Evolutionary conservation across 1,140 invertebrate genomes (phyloP), one percentile per base, ranked within the genome.

Genomic region (Coptotermes formosanus): DNA sequence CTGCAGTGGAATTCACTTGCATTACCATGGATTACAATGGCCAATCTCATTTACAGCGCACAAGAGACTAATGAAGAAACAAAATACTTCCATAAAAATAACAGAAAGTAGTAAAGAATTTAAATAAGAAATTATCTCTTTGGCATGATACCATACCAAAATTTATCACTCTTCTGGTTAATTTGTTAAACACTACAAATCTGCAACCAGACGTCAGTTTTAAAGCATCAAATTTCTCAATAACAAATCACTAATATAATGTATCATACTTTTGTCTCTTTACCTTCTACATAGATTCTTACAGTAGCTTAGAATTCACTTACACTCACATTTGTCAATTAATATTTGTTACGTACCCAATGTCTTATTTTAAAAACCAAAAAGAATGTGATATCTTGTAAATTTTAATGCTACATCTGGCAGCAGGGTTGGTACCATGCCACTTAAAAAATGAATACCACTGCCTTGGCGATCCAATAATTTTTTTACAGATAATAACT

Each of bases 391-490:
- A 30, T 30, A 9, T 75, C 64, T 75, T 64, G 12, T 64, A 25
- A 82, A 55, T 85, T 86, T 86, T 52, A 83, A 83, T 30, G 64
- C 52, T 86, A 64, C 86, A 86, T 86, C 82, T 86, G 82, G 48
- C 23, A 45, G 82, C 86, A 84, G 82, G 55, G 75, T 84, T 84
- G 86, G 82, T 86, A 84, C 83, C 82, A 85, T 59, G 44, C 55
- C 82, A 84, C n/a, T 30, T 75, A 6, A 75, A 75, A 75, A 75
- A 75, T n/a, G n/a, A 38, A 45, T 43, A 45, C 32, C 64, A 85
- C 38, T 30, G 43, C 30, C 85, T 85, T 83, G 48, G 43, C 82
- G 19, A 83, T 83, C 82, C 43, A 83, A 83, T 83, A 83, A 44
- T 83, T 83, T 83, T 83, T 83, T 83, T 83, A 83, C 48, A 83